Evolutionary conservation across 1,140 invertebrate genomes (phyloP), one percentile per base, ranked within the genome.

Genomic region (Epicauta chinensis): DNA sequence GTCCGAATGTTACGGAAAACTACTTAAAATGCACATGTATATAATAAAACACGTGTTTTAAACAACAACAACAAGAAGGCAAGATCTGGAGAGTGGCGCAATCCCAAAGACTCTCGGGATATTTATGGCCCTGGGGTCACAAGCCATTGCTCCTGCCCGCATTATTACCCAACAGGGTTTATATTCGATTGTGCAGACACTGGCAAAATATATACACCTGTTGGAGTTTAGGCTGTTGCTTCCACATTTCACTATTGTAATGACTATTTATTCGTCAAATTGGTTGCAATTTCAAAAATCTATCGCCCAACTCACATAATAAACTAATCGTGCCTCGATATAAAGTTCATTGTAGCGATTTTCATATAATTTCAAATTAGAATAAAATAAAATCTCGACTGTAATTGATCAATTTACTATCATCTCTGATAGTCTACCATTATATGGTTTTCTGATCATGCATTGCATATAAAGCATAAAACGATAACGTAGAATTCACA

Each of bases 41-140:
- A 23, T 10, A 40, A 50, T 23, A 34, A 50, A 49, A 50, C 47
- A 50, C 39, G 40, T 50, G 47, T 41, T 41, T 32, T 7, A 23
- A 41, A 38, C 35, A 40, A 37, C 38, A 50, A 23, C 23, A 23
- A 23, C 23, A 23, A 23, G 23, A 23, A n/a, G 23, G 23, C 0
- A 23, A 23, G 23, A 23, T 23, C 23, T 23, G 23, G 23, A 23
- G 36, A 48, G 43, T 43, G 49, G 52, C 46, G 48, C 55, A 51
- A 55, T 58, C 52, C 55, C 49, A 44, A 58, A 61, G 60, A 52
- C 55, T 60, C 57, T 42, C 57, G 57, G 62, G 62, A 69, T 66
- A 69, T 69, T 69, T 69, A 69, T 69, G 67, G 63, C 64, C 56
- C 55, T 52, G 56, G 67, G 67, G 67, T 68, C 67, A 67, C 63